phyloP scores from a whole-genome alignment of 2,113 vertebrate species.

The Xenus cinereus region DNA sequence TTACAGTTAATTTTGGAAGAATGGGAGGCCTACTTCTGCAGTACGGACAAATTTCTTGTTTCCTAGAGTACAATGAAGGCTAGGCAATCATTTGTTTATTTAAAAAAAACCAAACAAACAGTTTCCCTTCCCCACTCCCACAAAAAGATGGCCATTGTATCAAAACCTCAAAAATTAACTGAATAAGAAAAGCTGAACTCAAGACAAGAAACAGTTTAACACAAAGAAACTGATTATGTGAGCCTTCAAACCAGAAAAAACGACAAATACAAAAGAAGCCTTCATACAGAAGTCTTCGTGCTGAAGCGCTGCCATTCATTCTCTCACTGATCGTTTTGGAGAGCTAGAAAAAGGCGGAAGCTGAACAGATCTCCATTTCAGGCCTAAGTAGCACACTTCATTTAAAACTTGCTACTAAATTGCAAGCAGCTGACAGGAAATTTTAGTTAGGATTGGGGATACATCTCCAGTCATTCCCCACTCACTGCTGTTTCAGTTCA shows the following conservation, averaged over 20 bases:
- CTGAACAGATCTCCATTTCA: not conserved
- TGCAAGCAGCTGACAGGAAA: not conserved
- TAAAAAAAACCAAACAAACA: not conserved
- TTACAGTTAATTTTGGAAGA: not conserved
- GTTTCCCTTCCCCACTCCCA: not conserved
- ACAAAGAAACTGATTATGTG: not conserved
- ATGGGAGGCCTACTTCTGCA: fast-evolving
- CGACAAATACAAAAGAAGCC: not conserved
- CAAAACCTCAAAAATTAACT: not conserved
- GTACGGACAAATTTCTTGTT: not conserved
- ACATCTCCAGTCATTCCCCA: not conserved
- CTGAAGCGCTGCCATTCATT: not conserved
- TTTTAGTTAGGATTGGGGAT: not conserved
- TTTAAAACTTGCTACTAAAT: not conserved
- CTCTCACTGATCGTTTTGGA: not conserved
- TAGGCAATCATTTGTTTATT: not conserved
- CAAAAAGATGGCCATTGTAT: not conserved
- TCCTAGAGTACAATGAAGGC: not conserved
- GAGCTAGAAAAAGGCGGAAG: not conserved
- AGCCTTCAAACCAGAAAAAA: not conserved
- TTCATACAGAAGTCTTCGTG: fast-evolving
- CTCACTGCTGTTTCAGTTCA: not conserved
- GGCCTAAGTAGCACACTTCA: fast-evolving
- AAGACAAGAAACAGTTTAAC: not conserved
- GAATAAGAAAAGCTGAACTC: not conserved